Percentiles rank a stretch among this genome's conserved stretches.
Conservation (phyloP, 2,888 invertebrate species). For the Drosophila acutilabella region DNA sequence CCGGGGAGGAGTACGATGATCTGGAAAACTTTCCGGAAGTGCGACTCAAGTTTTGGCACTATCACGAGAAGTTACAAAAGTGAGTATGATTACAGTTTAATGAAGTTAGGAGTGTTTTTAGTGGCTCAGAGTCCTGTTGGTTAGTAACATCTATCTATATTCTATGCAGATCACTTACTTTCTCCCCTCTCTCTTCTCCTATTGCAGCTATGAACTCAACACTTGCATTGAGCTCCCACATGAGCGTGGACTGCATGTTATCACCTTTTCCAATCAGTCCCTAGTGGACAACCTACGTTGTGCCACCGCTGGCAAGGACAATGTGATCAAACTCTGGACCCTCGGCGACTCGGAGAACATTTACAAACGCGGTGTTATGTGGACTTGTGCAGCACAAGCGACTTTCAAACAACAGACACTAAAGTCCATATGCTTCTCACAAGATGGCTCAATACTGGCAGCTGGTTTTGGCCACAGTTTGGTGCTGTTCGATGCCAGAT, state of each 20-base stretch:
- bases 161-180: no score
- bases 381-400: conserved; percentile 89
- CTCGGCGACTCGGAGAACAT: conserved; percentile 87
- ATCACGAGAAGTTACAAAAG: conserved; percentile 87
- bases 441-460: conserved; percentile 91
- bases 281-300: conserved; percentile 86
- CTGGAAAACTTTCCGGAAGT: conserved; percentile 87
- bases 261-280: conserved; percentile 87
- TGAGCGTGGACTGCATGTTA: conserved; percentile 86
- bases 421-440: conserved; percentile 88
- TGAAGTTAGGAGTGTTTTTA: no score
- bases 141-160: no score
- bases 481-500: conserved; percentile 89
- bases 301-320: conserved; percentile 89
- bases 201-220: conserved; percentile 88
- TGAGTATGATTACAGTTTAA: conserved; percentile 71
- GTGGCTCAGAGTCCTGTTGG: no score
- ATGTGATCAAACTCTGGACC: conserved; percentile 90
- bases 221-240: conserved; percentile 91
- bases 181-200: neutral
- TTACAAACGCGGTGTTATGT: conserved; percentile 86
- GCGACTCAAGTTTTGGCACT: conserved; percentile 92
- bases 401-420: conserved; percentile 87
- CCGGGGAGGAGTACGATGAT: conserved; percentile 88
- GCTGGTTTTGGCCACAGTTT: conserved; percentile 89